Evolutionary conservation across 2,797 vertebrate genomes (phyloP), one percentile per base, ranked within the genome.

Genomic region (Telmatherina bonti): DNA sequence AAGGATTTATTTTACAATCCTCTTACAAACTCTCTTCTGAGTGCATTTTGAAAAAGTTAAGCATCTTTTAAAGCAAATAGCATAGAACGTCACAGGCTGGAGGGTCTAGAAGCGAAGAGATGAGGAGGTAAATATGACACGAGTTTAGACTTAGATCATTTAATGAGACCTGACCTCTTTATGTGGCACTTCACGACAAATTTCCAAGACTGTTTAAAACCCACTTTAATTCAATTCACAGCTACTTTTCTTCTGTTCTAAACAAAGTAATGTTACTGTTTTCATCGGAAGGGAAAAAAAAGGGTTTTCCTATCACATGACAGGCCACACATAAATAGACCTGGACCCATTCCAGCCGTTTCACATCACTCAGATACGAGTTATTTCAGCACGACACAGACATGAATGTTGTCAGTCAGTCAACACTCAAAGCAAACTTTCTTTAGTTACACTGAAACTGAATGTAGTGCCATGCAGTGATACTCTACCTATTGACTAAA

Each of bases 281-380:
- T 55, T 33, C 5, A 35, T 57, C 20, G 49, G 16, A 52, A 45
- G 13, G 1, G 10, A 57, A 20, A 52, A n/a, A 38, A 36, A 16
- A 2, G 11, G 15, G 2, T 0, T 55, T 58, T 73, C 43, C 41
- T 60, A 22, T 70, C 30, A n/a, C 24, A 45, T 43, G 22, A 59
- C 1, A 36, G 33, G 58, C 47, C 63, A 60, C 38, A 22, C 71
- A 62, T 66, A 70, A 52, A 74, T 67, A 75, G 26, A 53, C 22
- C 45, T 45, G n/a, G 33, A 66, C 55, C 26, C 22, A 1, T 55
- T 55, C 27, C 43, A 16, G 1, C 30, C 5, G 24, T 54, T 72
- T 54, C 41, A 43, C 62, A 45, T 70, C 31, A 33, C 49, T 4
- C 53, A 55, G 41, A 49, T 43, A 43, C 18, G 56, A 55, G 22